Evolutionary conservation across 1,140 invertebrate species (phyloP).

Genomic region (Drosophila biarmipes): DNA sequence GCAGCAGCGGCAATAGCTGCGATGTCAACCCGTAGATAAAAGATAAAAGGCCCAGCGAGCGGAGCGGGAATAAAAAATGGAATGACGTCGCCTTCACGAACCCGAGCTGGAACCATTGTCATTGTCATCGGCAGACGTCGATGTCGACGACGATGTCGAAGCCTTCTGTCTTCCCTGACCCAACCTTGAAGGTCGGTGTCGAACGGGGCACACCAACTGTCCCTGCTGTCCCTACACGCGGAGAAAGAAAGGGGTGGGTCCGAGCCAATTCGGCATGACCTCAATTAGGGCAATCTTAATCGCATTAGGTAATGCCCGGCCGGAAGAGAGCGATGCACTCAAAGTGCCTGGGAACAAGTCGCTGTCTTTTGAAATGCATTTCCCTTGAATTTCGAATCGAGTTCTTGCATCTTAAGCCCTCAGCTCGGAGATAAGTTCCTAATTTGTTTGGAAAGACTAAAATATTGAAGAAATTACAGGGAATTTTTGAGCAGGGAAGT

Average conservation of each 20-base stretch:
- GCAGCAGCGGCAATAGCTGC: constrained; percentile 36
- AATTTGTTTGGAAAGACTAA: no score
- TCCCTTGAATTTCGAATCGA: background rate
- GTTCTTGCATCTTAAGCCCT: no score
- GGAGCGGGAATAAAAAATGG: constrained; percentile 62
- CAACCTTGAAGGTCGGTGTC: constrained; percentile 40
- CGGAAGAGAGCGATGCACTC: constrained; percentile 3
- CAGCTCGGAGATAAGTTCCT: no score
- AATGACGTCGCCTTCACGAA: constrained; percentile 46
- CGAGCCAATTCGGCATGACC: constrained; percentile 20
- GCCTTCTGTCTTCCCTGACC: constrained; percentile 4
- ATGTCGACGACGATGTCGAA: constrained; percentile 29
- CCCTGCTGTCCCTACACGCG: constrained; percentile 22
- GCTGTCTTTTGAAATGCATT: background rate
- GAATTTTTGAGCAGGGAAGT: no score
- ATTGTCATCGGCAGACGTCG: constrained; percentile 1
- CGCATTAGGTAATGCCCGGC: constrained; percentile 21
- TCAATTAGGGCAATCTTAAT: constrained; percentile 39
- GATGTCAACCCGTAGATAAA: constrained; percentile 72
- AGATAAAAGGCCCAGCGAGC: constrained; percentile 47
- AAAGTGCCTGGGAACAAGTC: background rate
- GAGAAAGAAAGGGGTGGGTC: constrained; percentile 26
- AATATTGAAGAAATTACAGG: no score
- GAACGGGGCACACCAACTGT: constrained; percentile 13
- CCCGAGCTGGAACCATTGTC: constrained; percentile 31